phyloP scores from a whole-genome alignment of 2,113 vertebrate species.

The Herpetotheres cachinnans region DNA sequence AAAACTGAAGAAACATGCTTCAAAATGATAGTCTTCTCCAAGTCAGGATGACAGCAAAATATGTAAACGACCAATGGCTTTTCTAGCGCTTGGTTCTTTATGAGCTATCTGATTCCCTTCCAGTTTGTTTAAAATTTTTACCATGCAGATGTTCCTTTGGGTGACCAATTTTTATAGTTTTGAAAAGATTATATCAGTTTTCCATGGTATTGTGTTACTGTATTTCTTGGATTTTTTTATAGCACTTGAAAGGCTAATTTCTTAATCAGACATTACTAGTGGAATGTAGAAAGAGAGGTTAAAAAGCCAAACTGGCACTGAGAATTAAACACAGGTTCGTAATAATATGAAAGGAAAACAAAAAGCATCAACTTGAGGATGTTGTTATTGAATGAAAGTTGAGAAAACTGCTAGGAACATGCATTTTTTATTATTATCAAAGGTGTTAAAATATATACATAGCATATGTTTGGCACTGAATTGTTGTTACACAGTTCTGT shows the following conservation, averaged over 20 bases:
- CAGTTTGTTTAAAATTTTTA: constrained; percentile 82
- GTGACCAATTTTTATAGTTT: constrained; percentile 84
- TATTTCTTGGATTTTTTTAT: constrained; percentile 80
- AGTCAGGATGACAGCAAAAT: constrained; percentile 77
- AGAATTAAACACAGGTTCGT: constrained; percentile 75
- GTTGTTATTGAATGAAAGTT: constrained; percentile 75
- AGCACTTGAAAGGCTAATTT: constrained; percentile 80
- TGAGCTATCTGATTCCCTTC: constrained; percentile 78
- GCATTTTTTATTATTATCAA: constrained; percentile 84
- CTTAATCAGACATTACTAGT: constrained; percentile 79
- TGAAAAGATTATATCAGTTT: constrained; percentile 86
- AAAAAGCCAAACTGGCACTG: constrained; percentile 69
- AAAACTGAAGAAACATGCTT: constrained; percentile 74
- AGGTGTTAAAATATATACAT: constrained; percentile 83
- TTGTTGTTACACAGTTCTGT: constrained; percentile 71
- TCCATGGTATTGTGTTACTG: constrained; percentile 84
- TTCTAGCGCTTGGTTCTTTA: constrained; percentile 71
- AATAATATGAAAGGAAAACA: constrained; percentile 77
- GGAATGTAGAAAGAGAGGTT: constrained; percentile 78
- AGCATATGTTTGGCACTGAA: constrained; percentile 81
- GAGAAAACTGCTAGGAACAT: constrained; percentile 78
- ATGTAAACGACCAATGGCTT: constrained; percentile 67
- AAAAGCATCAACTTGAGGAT: constrained; percentile 66
- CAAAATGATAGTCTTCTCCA: constrained; percentile 71
- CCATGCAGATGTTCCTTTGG: constrained; percentile 81